A percentile compares a stretch with the other conserved stretches of the same genome.
phyloP scores from a whole-genome alignment of 2,113 vertebrate species.

The Bujurquina vittata region DNA sequence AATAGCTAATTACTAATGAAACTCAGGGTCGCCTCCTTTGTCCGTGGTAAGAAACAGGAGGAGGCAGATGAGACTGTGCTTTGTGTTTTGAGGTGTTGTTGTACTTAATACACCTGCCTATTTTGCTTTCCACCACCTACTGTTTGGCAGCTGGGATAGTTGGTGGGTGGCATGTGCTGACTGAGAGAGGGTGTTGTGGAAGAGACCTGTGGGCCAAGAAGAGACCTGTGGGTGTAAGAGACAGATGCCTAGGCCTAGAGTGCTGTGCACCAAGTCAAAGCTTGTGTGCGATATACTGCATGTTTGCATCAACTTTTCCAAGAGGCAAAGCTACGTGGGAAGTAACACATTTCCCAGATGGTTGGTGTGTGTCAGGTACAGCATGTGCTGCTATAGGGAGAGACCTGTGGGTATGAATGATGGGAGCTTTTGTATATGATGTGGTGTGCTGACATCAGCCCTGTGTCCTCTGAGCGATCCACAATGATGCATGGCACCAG shows the following conservation, averaged over 20 bases:
- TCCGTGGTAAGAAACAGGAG: constrained; percentile 2
- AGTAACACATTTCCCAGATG: constrained; percentile 29
- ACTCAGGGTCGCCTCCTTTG: neutral
- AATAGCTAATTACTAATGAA: neutral
- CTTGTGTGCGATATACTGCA: constrained; percentile 22
- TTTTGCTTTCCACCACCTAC: constrained; percentile 50
- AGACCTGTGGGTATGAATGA: constrained; percentile 24
- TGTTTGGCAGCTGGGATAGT: constrained; percentile 62
- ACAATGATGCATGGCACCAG: neutral
- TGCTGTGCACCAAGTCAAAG: constrained; percentile 14
- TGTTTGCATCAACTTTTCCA: constrained; percentile 17
- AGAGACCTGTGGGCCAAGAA: constrained; percentile 48
- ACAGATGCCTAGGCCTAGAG: constrained; percentile 39
- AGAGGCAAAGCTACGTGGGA: constrained; percentile 22
- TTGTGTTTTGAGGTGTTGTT: constrained; percentile 33
- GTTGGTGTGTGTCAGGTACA: constrained; percentile 30
- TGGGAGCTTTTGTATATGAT: neutral
- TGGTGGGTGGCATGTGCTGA: constrained; percentile 60
- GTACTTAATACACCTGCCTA: constrained; percentile 24
- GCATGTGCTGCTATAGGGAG: neutral
- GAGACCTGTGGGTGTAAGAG: constrained; percentile 61
- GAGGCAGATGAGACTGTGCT: constrained; percentile 2
- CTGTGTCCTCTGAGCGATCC: neutral
- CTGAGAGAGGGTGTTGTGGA: constrained; percentile 27
- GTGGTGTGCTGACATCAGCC: neutral